phyloP scores from a whole-genome alignment of 1,140 invertebrate species.

The Anoplolepis gracilipes region DNA sequence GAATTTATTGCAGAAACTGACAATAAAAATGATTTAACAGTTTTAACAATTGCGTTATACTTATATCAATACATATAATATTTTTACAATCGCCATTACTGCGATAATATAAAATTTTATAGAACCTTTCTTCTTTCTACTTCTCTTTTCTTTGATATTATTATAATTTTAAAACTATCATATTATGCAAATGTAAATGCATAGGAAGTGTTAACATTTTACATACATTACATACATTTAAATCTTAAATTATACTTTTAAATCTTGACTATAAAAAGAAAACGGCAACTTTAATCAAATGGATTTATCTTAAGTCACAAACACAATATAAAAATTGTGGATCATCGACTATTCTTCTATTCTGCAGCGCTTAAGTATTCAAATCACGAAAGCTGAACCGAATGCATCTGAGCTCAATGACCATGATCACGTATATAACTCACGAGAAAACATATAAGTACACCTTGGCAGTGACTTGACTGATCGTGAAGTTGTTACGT shows the following conservation, averaged over 20 bases:
- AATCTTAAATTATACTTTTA: neutral
- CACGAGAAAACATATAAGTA: slow-evolving; percentile 26
- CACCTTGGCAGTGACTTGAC: slow-evolving; percentile 55
- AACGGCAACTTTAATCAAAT: neutral
- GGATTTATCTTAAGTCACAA: neutral
- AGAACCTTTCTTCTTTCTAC: neutral
- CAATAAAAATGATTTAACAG: neutral
- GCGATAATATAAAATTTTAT: neutral
- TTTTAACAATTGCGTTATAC: neutral
- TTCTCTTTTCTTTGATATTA: no score
- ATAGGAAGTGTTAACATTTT: no score
- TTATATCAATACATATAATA: neutral
- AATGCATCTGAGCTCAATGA: slow-evolving; percentile 37
- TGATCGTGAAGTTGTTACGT: slow-evolving; percentile 23
- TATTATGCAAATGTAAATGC: neutral
- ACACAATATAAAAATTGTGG: neutral
- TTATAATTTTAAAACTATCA: neutral
- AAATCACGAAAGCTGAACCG: slow-evolving; percentile 12
- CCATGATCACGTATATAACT: slow-evolving; percentile 51
- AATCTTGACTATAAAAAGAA: neutral
- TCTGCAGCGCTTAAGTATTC: neutral
- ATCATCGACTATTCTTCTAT: slow-evolving; percentile 14
- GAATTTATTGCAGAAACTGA: neutral
- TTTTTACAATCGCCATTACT: neutral
- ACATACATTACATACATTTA: neutral